Percentiles rank a stretch among this genome's conserved stretches.
Conservation (phyloP, 1,140 invertebrate species). For the Vollenhovia emeryi region DNA sequence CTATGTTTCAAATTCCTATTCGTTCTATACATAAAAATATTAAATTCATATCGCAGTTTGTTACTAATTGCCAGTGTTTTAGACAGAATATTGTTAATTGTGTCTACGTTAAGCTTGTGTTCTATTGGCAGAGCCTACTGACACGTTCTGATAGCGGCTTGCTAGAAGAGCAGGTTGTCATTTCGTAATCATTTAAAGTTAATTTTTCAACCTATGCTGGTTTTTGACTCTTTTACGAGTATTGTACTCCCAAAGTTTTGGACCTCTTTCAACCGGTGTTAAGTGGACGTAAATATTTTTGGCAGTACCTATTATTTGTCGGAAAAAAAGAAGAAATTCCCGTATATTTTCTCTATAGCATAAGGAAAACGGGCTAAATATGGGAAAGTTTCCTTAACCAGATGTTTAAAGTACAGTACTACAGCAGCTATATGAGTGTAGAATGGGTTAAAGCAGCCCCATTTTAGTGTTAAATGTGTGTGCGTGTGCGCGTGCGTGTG, state of each 20-base stretch:
- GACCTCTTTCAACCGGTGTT: background rate
- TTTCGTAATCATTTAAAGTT: background rate
- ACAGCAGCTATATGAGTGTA: background rate
- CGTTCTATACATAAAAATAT: too few relatives aligned
- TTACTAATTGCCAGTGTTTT: background rate
- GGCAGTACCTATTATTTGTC: background rate
- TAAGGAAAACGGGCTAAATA: conserved; percentile 8
- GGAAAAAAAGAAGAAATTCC: background rate
- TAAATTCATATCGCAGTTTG: too few relatives aligned
- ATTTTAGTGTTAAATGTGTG: background rate
- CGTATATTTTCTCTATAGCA: background rate
- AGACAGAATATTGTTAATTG: background rate
- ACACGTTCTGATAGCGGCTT: too few relatives aligned
- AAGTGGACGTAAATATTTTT: background rate
- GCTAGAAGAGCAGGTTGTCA: too few relatives aligned
- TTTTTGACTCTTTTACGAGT: background rate
- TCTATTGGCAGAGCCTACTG: background rate
- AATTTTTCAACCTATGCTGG: too few relatives aligned
- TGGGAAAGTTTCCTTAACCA: conserved; percentile 9
- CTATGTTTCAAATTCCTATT: too few relatives aligned
- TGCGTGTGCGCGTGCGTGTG: background rate
- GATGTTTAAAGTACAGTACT: conserved; percentile 17
- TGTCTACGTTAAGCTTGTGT: background rate
- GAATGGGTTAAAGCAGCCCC: background rate
- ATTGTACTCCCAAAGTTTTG: background rate